phyloP scores from a whole-genome alignment of 2,797 vertebrate genomes.

The Typhlichthys eigenmanni region DNA sequence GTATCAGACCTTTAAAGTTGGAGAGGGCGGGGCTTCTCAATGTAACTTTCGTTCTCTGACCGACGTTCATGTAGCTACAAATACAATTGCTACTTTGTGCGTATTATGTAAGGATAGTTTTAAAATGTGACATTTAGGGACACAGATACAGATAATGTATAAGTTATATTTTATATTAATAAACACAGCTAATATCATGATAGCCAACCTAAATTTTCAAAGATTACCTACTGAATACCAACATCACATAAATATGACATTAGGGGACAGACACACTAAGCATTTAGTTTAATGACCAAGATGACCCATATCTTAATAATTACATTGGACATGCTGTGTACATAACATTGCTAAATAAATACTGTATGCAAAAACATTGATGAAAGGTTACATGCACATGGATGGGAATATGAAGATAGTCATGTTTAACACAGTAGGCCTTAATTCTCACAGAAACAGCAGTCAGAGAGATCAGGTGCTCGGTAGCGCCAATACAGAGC shows the following conservation, averaged over 20 bases:
- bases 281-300: too few relatives aligned
- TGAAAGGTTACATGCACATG: too few relatives aligned
- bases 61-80: conserved; percentile 14
- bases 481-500: not conserved
- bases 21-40: conserved; percentile 22
- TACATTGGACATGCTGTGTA: not conserved
- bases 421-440: not conserved
- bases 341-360: not conserved
- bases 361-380: not conserved
- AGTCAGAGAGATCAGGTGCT: conserved; percentile 1
- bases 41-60: conserved; percentile 12
- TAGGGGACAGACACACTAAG: too few relatives aligned
- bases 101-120: conserved; percentile 23
- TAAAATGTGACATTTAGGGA: not conserved
- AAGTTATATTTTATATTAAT: too few relatives aligned
- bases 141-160: not conserved
- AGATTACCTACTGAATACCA: too few relatives aligned
- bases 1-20: conserved; percentile 19
- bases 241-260: too few relatives aligned
- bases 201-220: too few relatives aligned
- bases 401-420: not conserved
- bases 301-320: not conserved
- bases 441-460: conserved; percentile 11
- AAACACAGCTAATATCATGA: too few relatives aligned
- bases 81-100: conserved; percentile 42